Conservation (phyloP, 2,113 vertebrate species). For the Pseudopipra pipra region DNA sequence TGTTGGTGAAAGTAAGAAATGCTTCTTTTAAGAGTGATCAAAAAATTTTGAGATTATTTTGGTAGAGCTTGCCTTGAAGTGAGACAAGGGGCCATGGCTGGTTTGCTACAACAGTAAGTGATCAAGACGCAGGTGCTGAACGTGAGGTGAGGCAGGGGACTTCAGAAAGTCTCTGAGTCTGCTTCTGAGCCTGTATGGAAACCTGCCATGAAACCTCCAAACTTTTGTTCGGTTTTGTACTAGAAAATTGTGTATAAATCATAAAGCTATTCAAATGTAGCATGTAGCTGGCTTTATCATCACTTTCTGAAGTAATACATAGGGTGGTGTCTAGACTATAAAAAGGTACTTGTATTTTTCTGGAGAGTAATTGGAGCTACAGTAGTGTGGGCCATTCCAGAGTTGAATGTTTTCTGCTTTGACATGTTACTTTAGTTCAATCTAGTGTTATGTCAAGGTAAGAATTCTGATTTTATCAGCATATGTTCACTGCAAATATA, state of each 20-base stretch:
- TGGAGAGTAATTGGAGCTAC: background rate
- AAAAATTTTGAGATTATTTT: background rate
- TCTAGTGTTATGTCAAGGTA: background rate
- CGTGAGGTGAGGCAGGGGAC: background rate
- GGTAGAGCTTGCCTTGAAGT: background rate
- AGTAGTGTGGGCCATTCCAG: background rate
- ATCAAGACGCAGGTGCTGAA: background rate
- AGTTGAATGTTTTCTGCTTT: background rate
- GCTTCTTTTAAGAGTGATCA: background rate
- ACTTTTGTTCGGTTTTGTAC: background rate
- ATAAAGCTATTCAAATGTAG: background rate
- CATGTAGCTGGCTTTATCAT: background rate
- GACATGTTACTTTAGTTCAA: background rate
- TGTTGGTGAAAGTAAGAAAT: background rate
- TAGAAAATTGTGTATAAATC: background rate
- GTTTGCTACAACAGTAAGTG: background rate
- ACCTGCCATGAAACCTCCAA: background rate
- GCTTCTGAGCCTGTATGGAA: background rate
- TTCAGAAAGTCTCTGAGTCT: background rate
- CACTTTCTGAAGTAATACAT: background rate
- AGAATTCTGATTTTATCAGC: background rate
- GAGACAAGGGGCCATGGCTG: background rate
- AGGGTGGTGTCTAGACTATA: background rate
- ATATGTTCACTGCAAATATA: background rate
- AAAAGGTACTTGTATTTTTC: background rate